phyloP scores from a whole-genome alignment of 1,140 invertebrate genomes.

The Wiebesia pumilae region DNA sequence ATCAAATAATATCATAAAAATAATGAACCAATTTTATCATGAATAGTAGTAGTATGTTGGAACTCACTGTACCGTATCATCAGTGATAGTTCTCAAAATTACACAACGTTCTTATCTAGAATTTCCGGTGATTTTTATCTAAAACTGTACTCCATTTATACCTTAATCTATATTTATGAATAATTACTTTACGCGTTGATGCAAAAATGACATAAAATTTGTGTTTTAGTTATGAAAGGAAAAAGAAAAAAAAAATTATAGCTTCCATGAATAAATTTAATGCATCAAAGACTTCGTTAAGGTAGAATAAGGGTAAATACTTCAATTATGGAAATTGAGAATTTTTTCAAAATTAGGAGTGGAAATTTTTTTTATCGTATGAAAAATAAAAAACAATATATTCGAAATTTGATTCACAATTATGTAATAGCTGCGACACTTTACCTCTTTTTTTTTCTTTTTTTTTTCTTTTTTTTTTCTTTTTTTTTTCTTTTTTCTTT shows the following conservation, averaged over 20 bases:
- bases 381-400: background rate
- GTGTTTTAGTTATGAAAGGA: background rate
- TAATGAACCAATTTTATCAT: slow-evolving; percentile 4
- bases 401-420: background rate
- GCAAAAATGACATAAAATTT: background rate
- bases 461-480: background rate
- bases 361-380: background rate
- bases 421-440: background rate
- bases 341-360: background rate
- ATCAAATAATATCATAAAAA: background rate
- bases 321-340: background rate
- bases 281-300: background rate
- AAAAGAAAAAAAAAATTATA: background rate
- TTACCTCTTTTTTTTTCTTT: too few species aligned
- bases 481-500: too few species aligned
- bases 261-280: background rate
- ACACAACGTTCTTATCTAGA: slow-evolving; percentile 1
- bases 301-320: background rate
- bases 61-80: background rate
- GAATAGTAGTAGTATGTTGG: background rate
- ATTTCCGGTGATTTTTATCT: slow-evolving; percentile 7
- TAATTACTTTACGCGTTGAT: background rate
- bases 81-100: background rate
- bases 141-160: background rate
- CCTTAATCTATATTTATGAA: background rate